These are phyloP conservation scores for Arremon aurantiirostris DNA, from an alignment of 2,797 vertebrate species.

Conservation along the genomic window DNA sequence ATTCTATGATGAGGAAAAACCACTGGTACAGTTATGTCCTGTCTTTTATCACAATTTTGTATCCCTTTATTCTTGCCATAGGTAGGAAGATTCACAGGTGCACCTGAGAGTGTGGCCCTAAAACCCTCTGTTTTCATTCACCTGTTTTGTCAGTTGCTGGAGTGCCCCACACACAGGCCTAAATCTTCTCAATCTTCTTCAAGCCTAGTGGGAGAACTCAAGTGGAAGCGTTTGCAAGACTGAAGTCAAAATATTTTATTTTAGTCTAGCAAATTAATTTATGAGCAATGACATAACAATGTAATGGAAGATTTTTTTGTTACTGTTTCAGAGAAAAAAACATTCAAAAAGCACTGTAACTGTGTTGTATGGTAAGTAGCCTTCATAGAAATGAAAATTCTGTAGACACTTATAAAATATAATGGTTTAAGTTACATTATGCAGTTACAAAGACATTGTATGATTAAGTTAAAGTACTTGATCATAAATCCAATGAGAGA, in stretches of 20 bases:
- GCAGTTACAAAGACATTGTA: constrained; percentile 43
- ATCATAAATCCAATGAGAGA: constrained; percentile 55
- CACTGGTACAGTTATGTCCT: background rate
- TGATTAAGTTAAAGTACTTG: constrained; percentile 61
- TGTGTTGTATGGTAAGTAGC: background rate
- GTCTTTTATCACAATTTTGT: background rate
- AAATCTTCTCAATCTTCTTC: background rate
- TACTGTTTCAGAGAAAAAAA: constrained; percentile 16
- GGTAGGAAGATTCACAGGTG: background rate
- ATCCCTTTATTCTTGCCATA: background rate
- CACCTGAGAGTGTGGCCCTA: background rate
- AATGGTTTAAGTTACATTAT: constrained; percentile 45
- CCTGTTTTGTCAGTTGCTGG: background rate
- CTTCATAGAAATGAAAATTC: constrained; percentile 42
- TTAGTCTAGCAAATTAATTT: constrained; percentile 3
- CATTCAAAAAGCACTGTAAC: background rate
- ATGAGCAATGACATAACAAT: background rate
- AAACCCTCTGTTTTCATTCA: background rate
- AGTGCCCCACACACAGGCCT: background rate
- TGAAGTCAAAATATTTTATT: background rate
- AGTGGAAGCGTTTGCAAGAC: background rate
- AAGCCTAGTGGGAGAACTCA: background rate
- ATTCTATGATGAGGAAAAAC: background rate
- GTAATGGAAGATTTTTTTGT: background rate
- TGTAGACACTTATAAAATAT: constrained; percentile 44